Conservation (phyloP, 2,113 vertebrate species). For the Uria lomvia region DNA sequence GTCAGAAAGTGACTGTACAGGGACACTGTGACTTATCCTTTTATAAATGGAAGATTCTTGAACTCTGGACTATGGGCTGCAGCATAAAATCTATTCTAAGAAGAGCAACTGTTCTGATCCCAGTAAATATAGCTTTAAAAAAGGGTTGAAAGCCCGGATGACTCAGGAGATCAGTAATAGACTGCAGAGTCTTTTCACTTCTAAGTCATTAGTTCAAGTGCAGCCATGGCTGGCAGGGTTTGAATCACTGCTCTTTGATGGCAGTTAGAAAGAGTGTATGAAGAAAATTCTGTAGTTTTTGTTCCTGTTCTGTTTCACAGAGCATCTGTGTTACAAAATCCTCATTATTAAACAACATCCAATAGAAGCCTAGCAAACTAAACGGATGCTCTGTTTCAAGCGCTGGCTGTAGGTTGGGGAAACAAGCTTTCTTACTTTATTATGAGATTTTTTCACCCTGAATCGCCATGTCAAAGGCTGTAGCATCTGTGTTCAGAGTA, state of each 20-base stretch:
- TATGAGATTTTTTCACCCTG: background rate
- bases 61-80: background rate
- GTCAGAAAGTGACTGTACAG: background rate
- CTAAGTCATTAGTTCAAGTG: conserved; percentile 54
- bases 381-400: conserved; percentile 4
- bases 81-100: conserved; percentile 42
- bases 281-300: conserved; percentile 25
- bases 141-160: conserved; percentile 21
- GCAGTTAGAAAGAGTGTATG: background rate
- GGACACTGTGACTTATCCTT: background rate
- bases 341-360: background rate
- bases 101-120: conserved; percentile 25
- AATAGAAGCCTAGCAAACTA: background rate
- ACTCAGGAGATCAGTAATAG: conserved; percentile 34
- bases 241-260: conserved; percentile 36
- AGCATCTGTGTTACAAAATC: background rate
- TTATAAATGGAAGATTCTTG: background rate
- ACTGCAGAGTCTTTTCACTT: conserved; percentile 28
- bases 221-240: conserved; percentile 24
- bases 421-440: background rate
- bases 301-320: background rate
- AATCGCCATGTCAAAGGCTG: background rate
- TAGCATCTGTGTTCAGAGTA: background rate
- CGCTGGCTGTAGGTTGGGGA: background rate
- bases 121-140: conserved; percentile 47